These are phyloP conservation scores for Ennomos erosarius DNA, from an alignment of 2,888 invertebrate genomes.

Conservation along the genomic window DNA sequence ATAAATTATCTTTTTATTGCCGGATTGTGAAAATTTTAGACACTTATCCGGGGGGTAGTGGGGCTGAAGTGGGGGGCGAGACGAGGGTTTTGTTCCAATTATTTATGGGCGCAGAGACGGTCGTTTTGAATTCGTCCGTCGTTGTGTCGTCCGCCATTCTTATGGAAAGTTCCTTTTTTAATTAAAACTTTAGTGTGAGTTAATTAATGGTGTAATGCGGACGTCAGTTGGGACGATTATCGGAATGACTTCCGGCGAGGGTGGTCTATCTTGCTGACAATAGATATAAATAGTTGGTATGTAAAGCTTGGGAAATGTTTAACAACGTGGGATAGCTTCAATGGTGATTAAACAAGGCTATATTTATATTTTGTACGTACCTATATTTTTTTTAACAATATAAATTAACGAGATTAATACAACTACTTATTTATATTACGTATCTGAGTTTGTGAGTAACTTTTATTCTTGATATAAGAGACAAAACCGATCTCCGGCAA, in stretches of 20 bases:
- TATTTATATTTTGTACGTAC: no score
- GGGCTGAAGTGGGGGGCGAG: slow-evolving; percentile 49
- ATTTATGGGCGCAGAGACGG: slow-evolving; percentile 83
- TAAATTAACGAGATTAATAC: no score
- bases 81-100: slow-evolving; percentile 82
- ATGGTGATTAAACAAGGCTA: neutral
- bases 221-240: slow-evolving; percentile 50
- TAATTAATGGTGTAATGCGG: slow-evolving; percentile 75
- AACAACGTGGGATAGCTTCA: slow-evolving; percentile 6
- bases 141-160: slow-evolving; percentile 74
- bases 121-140: slow-evolving; percentile 80
- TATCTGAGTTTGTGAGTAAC: no score
- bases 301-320: neutral
- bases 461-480: no score
- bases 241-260: slow-evolving; percentile 46
- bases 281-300: slow-evolving; percentile 11
- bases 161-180: slow-evolving; percentile 78
- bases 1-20: slow-evolving; percentile 86
- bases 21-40: slow-evolving; percentile 86
- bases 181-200: slow-evolving; percentile 81
- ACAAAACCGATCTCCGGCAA: no score
- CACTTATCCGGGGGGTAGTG: slow-evolving; percentile 77
- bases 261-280: slow-evolving; percentile 40
- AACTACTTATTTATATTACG: no score
- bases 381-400: no score